These are phyloP conservation scores for Belonocnema kinseyi DNA, from an alignment of 1,140 invertebrate genomes.

Conservation along the genomic window DNA sequence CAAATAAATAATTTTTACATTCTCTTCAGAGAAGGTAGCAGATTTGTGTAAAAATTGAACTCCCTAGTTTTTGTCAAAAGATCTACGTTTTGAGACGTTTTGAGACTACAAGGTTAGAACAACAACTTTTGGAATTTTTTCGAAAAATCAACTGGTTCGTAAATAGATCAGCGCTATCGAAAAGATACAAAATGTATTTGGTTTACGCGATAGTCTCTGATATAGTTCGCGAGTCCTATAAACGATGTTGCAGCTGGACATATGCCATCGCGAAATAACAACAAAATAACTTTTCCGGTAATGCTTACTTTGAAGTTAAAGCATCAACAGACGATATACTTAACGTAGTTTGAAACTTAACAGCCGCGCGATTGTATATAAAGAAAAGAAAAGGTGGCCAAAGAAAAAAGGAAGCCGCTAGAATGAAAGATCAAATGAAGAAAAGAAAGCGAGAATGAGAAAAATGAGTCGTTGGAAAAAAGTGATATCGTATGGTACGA, in stretches of 20 bases:
- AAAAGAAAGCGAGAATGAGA: neutral
- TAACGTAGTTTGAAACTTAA: slow-evolving; percentile 43
- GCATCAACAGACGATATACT: slow-evolving; percentile 71
- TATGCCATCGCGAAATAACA: neutral
- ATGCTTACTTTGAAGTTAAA: slow-evolving; percentile 66
- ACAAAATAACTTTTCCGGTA: slow-evolving; percentile 3
- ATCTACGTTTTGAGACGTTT: too few relatives aligned
- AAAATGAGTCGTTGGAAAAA: slow-evolving; percentile 35
- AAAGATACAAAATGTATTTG: too few relatives aligned
- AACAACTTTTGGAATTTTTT: too few relatives aligned
- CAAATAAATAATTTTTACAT: too few relatives aligned
- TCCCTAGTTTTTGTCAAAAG: too few relatives aligned
- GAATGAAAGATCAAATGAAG: neutral
- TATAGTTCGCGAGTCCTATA: neutral
- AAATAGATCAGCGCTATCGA: too few relatives aligned
- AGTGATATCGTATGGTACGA: slow-evolving; percentile 17
- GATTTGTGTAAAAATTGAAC: too few relatives aligned
- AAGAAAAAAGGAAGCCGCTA: slow-evolving; percentile 27
- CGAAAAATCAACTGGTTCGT: too few relatives aligned
- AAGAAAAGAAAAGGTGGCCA: slow-evolving; percentile 47
- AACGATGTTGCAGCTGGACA: neutral
- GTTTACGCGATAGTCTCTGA: neutral
- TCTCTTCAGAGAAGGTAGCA: too few relatives aligned
- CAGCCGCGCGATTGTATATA: slow-evolving; percentile 36
- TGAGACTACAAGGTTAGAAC: too few relatives aligned